Conservation (phyloP, 2,797 vertebrate genomes). For the Apogon hyalosoma region DNA sequence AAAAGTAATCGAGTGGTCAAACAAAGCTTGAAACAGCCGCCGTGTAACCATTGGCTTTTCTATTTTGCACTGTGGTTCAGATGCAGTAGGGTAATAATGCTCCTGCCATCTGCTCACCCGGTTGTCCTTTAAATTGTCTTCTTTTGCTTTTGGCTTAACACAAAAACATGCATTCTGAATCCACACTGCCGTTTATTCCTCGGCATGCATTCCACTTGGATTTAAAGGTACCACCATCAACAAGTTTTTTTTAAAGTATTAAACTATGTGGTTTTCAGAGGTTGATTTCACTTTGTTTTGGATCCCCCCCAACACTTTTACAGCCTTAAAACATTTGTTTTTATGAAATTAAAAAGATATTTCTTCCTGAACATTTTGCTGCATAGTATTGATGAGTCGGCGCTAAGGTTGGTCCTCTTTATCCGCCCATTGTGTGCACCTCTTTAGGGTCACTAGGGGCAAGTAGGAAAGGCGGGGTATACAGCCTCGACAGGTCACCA, state of each 20-base stretch:
- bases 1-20: slow-evolving; percentile 75
- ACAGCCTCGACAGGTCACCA: slow-evolving; percentile 19
- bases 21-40: slow-evolving; percentile 59
- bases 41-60: slow-evolving; percentile 56
- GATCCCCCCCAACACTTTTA: not conserved
- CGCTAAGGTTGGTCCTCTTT: not conserved
- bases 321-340: not conserved
- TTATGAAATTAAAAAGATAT: slow-evolving; percentile 7
- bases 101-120: slow-evolving; percentile 67
- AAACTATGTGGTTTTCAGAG: not conserved
- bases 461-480: slow-evolving; percentile 11
- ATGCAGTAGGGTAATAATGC: slow-evolving; percentile 62
- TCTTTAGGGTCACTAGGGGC: slow-evolving; percentile 2
- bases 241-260: slow-evolving; percentile 30
- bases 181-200: slow-evolving; percentile 25
- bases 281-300: slow-evolving; percentile 6
- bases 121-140: slow-evolving; percentile 62
- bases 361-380: not conserved
- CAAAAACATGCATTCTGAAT: slow-evolving; percentile 15
- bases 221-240: not conserved
- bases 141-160: slow-evolving; percentile 50
- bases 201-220: slow-evolving; percentile 1
- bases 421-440: not conserved
- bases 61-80: slow-evolving; percentile 58
- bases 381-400: no score